Percentiles rank a stretch among this genome's conserved stretches.
Conservation (phyloP, 2,888 invertebrate genomes). For the Prionchulus punctatus region DNA sequence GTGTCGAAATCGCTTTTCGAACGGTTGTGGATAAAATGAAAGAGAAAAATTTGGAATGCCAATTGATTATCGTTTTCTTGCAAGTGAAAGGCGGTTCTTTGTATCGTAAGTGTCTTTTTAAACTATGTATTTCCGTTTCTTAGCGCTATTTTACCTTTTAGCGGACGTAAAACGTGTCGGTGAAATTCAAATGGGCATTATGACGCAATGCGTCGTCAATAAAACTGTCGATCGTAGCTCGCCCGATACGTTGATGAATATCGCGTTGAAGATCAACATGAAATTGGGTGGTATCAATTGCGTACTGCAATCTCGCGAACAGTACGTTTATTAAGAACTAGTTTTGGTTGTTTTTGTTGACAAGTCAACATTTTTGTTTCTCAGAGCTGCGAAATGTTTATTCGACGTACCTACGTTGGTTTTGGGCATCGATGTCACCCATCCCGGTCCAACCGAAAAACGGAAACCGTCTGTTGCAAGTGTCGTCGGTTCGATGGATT, state of each 20-base stretch:
- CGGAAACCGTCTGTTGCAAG: conserved; percentile 42
- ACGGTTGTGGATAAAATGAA: background rate
- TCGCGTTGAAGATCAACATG: conserved; percentile 43
- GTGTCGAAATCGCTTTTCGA: conserved; percentile 2
- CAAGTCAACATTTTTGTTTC: background rate
- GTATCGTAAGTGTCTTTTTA: background rate
- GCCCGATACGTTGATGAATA: conserved; percentile 39
- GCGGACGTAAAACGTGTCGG: background rate
- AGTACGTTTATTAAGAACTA: background rate
- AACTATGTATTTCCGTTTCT: background rate
- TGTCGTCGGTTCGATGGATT: conserved; percentile 28
- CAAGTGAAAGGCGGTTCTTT: background rate
- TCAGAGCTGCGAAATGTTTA: background rate
- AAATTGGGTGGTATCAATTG: conserved; percentile 38
- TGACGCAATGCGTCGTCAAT: conserved; percentile 29
- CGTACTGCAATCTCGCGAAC: background rate
- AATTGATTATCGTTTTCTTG: background rate
- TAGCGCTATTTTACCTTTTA: background rate
- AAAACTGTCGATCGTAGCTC: conserved; percentile 25
- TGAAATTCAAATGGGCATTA: conserved; percentile 19
- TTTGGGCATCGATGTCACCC: conserved; percentile 79
- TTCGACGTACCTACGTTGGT: conserved; percentile 44
- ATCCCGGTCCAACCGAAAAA: conserved; percentile 61
- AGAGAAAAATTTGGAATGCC: background rate
- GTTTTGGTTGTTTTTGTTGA: background rate